phyloP scores from a whole-genome alignment of 92 coral and sea anemone species.

The Siderastrea siderea region DNA sequence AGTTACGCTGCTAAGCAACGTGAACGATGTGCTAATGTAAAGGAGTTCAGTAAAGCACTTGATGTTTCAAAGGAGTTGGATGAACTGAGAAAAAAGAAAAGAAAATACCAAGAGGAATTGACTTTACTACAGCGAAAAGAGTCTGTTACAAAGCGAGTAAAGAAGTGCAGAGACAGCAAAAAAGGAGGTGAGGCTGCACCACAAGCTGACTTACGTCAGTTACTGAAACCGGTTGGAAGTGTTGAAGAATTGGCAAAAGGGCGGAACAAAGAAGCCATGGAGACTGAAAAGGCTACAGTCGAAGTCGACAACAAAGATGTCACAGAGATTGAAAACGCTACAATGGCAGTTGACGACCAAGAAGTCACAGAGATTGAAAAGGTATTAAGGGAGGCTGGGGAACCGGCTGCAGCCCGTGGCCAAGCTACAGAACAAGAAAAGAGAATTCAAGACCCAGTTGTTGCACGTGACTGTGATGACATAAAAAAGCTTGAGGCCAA shows the following conservation, averaged over 20 bases:
- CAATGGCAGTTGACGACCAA: conserved; percentile 22
- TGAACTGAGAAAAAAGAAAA: no score
- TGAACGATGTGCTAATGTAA: conserved; percentile 23
- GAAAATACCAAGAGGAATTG: background rate
- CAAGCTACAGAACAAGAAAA: no score
- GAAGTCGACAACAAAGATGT: conserved; percentile 42
- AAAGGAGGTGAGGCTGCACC: no score
- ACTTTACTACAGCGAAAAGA: conserved; percentile 22
- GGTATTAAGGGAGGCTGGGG: background rate
- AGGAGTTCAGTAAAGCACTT: no score
- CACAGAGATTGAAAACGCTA: conserved; percentile 41
- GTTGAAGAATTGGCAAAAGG: conserved; percentile 45
- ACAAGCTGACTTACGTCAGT: conserved; percentile 3
- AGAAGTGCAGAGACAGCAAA: conserved; percentile 15
- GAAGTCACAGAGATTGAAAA: conserved; percentile 9
- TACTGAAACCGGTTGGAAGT: conserved; percentile 29
- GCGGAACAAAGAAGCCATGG: conserved; percentile 46
- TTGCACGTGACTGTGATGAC: no score
- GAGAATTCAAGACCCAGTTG: no score
- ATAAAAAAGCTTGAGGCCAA: no score
- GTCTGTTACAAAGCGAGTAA: conserved; percentile 24
- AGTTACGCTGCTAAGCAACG: conserved; percentile 37
- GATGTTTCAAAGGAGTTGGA: no score
- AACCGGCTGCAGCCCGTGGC: no score
- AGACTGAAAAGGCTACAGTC: conserved; percentile 41